Evolutionary conservation across 1,140 invertebrate species (phyloP).

Genomic region (Diachasma alloeum): DNA sequence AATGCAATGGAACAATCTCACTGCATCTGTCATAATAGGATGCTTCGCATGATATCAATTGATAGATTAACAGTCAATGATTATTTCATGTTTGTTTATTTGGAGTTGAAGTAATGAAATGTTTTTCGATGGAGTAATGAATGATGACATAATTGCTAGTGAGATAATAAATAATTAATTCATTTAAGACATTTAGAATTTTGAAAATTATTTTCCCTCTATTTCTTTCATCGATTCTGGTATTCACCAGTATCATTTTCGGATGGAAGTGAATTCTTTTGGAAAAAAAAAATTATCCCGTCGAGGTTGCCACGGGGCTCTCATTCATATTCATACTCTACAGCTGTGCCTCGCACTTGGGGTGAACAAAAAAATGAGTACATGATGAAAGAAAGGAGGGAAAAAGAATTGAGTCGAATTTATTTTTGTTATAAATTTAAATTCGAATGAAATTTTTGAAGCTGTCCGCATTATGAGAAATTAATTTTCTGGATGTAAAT

Average conservation of each 20-base stretch:
- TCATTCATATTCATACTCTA: conserved; percentile 24
- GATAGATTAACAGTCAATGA: background rate
- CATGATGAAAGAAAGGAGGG: conserved; percentile 5
- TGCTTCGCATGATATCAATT: background rate
- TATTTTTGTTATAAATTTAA: background rate
- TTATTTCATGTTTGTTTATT: no score
- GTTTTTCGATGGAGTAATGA: no score
- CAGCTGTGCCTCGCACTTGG: conserved; percentile 12
- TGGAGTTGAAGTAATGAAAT: no score
- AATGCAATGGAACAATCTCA: background rate
- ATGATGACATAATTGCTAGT: no score
- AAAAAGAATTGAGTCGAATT: conserved; percentile 3
- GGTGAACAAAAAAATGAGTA: background rate
- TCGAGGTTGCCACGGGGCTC: conserved; percentile 3
- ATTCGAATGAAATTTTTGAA: background rate
- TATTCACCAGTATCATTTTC: background rate
- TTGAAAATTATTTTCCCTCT: background rate
- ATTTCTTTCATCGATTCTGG: background rate
- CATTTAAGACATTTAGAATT: no score
- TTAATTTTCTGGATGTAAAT: background rate
- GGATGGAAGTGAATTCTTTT: background rate
- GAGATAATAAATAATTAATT: no score
- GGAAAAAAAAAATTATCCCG: conserved; percentile 1
- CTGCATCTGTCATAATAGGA: background rate
- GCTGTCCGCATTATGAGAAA: background rate